Conservation (phyloP, 1,140 invertebrate genomes). For the Meteorus sp. region DNA sequence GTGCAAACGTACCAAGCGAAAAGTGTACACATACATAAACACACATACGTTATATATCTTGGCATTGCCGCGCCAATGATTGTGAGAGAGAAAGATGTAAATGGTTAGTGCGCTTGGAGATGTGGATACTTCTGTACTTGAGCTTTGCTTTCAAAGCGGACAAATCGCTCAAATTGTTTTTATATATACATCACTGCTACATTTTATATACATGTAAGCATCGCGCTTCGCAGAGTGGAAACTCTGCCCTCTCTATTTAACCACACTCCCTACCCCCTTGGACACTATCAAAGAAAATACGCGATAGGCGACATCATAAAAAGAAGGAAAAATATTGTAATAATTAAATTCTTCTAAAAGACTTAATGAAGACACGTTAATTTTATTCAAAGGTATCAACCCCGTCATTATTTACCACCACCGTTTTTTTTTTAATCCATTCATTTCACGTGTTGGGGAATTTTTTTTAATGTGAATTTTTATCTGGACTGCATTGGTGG, state of each 20-base stretch:
- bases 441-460: too few relatives aligned
- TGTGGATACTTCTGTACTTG: slow-evolving; percentile 25
- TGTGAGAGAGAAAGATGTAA: neutral
- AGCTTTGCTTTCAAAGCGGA: slow-evolving; percentile 22
- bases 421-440: neutral
- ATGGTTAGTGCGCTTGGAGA: neutral
- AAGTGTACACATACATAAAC: neutral
- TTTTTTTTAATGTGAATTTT: too few relatives aligned
- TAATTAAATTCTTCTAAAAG: too few relatives aligned
- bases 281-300: neutral
- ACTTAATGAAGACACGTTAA: too few relatives aligned
- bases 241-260: neutral
- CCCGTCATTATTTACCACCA: neutral
- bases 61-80: too few relatives aligned
- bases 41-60: too few relatives aligned
- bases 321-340: too few relatives aligned
- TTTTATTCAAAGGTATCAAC: too few relatives aligned
- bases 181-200: slow-evolving; percentile 10
- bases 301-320: neutral
- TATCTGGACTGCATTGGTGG: too few relatives aligned
- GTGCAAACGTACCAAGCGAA: neutral
- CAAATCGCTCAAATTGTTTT: slow-evolving; percentile 25
- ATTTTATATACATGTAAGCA: neutral
- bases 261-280: neutral
- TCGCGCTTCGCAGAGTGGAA: slow-evolving; percentile 4